Base-by-base conservation (phyloP, 2,888 invertebrate genomes). In the Monopis laevigella region DNA sequence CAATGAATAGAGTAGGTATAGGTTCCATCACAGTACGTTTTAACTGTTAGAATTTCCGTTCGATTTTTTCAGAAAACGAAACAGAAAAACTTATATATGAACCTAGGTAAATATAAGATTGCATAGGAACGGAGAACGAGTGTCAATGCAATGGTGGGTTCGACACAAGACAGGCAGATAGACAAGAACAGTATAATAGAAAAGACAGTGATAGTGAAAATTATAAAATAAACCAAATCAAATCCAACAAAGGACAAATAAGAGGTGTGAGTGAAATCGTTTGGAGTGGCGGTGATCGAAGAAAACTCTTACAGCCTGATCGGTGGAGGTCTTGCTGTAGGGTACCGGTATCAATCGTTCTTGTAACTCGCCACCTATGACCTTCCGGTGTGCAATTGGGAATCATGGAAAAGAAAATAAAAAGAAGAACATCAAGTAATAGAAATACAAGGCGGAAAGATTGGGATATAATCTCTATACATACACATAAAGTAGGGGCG, bases 281-380 rank as follows among this genome's bases (percentile, higher is more conserved):
- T n/a, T n/a, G n/a, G n/a, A 14, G 17, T 3, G 29, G 3, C 5
- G 17, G 14, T 5, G 13, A n/a, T 5, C 12, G 34, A 5, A 17
- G n/a, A n/a, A n/a, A 27, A 11, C 14, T 16, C 97, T 97, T 97
- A 97, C 97, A 94, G 96, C 96, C 93, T 97, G 97, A 89, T 97
- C 97, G 86, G 96, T 97, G 85, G 96, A 95, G 85, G 94, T 96
- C 93, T 96, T 96, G 95, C 96, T 96, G 92, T 96, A 96, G 84
- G 96, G 97, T 85, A 97, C 96, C 85, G 97, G 96, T 85, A 97
- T 96, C 91, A 97, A 93, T 86, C 96, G 94, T 88, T 96, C 96
- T 90, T 96, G 95, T 88, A 95, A 95, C 88, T 96, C 96, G 87
- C 97, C 97, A 91, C 96, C 96, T 93, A 97, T 97, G 90, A 97